Evolutionary conservation across 2,888 invertebrate genomes (phyloP).

Genomic region (Troides helena): DNA sequence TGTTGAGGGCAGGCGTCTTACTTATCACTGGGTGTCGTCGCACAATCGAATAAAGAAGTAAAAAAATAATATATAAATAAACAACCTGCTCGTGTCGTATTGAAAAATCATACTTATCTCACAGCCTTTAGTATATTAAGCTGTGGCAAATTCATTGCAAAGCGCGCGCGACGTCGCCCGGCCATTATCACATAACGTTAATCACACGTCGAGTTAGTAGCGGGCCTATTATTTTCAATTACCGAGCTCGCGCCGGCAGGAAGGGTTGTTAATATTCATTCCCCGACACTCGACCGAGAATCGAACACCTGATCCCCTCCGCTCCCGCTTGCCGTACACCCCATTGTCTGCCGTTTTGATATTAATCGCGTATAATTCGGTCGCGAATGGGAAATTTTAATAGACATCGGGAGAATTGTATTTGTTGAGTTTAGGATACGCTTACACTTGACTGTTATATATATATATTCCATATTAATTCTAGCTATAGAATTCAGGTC

Average conservation of each 20-base stretch:
- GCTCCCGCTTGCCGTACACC: constrained; percentile 32
- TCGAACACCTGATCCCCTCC: constrained; percentile 53
- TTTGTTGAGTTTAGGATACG: constrained; percentile 34
- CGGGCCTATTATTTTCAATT: constrained; percentile 74
- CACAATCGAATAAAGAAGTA: background rate
- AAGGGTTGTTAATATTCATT: constrained; percentile 79
- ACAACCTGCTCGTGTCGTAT: background rate
- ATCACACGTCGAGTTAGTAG: constrained; percentile 55
- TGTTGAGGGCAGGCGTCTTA: too few species aligned
- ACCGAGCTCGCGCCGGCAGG: constrained; percentile 45
- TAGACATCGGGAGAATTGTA: constrained; percentile 41
- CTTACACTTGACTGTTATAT: constrained; percentile 25
- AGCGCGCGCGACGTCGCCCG: constrained; percentile 31
- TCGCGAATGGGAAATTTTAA: constrained; percentile 48
- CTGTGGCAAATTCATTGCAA: constrained; percentile 29
- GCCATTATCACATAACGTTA: constrained; percentile 60
- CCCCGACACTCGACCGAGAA: constrained; percentile 55
- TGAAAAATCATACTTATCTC: background rate
- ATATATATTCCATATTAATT: too few species aligned
- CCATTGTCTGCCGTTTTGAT: constrained; percentile 46
- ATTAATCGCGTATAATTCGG: constrained; percentile 62
- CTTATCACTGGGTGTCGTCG: too few species aligned
- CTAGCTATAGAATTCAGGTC: too few species aligned
- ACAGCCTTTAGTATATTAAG: background rate
- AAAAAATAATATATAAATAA: background rate